A percentile compares a stretch with the other conserved stretches of the same genome.
Evolutionary conservation across 2,797 vertebrate genomes (phyloP).

Genomic region (Argyrosomus regius): DNA sequence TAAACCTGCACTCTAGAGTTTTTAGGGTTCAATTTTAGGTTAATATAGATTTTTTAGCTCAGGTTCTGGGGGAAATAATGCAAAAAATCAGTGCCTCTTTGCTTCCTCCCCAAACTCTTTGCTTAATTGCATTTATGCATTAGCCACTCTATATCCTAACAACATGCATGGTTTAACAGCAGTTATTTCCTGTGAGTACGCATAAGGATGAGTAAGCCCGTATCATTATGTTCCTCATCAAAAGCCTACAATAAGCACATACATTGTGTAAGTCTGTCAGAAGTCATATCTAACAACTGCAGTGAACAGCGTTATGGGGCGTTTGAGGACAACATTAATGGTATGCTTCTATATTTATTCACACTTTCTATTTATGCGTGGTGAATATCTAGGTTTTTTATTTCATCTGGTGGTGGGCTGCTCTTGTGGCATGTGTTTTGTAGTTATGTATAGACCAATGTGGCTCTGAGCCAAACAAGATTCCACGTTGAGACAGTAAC

Average conservation of each 20-base stretch:
- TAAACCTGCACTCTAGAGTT: background rate
- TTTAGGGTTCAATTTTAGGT: background rate
- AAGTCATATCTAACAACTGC: conserved; percentile 5
- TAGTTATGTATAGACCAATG: background rate
- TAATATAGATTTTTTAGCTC: background rate
- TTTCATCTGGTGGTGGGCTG: background rate
- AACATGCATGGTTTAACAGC: background rate
- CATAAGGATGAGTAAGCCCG: background rate
- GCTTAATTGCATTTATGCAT: background rate
- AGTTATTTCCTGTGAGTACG: background rate
- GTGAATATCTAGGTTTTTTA: background rate
- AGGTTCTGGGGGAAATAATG: background rate
- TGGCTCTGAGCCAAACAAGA: background rate
- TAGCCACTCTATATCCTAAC: background rate
- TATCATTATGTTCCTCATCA: background rate
- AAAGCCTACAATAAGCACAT: background rate
- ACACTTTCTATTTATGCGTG: background rate
- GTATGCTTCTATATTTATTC: background rate
- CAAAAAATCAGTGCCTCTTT: background rate
- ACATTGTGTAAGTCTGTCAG: background rate
- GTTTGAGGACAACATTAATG: background rate
- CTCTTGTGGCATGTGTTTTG: background rate
- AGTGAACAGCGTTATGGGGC: background rate
- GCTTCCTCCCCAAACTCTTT: background rate
- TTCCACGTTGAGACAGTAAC: background rate